These are phyloP conservation scores for Sminthopsis crassicaudata DNA, from an alignment of 2,113 vertebrate genomes.

Conservation along the genomic window DNA sequence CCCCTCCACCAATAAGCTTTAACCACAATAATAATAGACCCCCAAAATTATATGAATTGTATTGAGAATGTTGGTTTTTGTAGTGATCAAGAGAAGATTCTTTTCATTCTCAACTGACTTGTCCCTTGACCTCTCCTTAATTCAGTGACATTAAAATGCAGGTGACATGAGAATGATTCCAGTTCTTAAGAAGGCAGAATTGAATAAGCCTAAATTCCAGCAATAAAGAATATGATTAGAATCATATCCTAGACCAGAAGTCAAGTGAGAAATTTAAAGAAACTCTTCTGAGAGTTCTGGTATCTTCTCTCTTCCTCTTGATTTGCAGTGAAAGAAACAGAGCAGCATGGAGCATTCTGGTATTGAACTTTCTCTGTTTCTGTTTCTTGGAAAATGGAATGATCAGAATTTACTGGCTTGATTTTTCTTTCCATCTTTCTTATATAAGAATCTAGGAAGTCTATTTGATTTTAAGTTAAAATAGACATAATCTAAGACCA, in stretches of 20 bases:
- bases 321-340: not conserved
- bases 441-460: not conserved
- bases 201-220: not conserved
- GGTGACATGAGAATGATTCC: not conserved
- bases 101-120: not conserved
- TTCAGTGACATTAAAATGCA: not conserved
- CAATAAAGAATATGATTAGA: not conserved
- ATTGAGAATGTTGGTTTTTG: not conserved
- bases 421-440: not conserved
- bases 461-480: not conserved
- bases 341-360: not conserved
- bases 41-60: not conserved
- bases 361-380: not conserved
- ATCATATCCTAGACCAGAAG: not conserved
- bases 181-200: not conserved
- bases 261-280: not conserved
- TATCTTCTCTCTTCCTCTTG: not conserved
- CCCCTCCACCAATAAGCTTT: not conserved
- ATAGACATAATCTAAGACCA: not conserved
- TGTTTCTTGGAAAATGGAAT: not conserved
- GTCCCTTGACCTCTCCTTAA: not conserved
- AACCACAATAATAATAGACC: not conserved
- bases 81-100: not conserved
- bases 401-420: not conserved
- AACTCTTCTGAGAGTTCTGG: not conserved